Evolutionary conservation across 2,113 vertebrate species (phyloP), one percentile per base, ranked within the genome.

Genomic region (Geococcyx californianus): DNA sequence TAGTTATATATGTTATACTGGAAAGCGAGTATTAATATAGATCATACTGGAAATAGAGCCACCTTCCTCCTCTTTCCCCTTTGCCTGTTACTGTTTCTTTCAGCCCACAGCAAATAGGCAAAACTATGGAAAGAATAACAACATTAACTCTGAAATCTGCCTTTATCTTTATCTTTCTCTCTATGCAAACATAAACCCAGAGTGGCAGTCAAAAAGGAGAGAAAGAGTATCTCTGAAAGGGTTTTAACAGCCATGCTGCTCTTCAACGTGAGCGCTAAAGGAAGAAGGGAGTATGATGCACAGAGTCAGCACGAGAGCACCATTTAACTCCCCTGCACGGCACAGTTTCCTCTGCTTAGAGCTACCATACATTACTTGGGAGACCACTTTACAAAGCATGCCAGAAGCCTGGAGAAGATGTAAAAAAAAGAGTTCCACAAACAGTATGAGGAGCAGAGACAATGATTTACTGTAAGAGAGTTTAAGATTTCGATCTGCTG

Each of bases 401-500:
- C 21, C 2, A 87, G 92, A 93, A 92, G 83, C 28, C 0, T 9
- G 16, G 23, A 66, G 60, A 77, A 44, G 25, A 31, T 24, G 11
- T 42, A 20, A 66, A 52, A 68, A 77, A 45, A 64, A 62, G 26
- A 68, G 19, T n/a, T 83, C 29, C 70, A 90, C 20, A 89, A 87
- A 20, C 23, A 20, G 14, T 55, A 52, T 23, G 11, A 79, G 31
- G 13, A 72, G 45, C 23, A 76, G 49, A 80, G 42, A 83, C 38
- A 87, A 64, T 82, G 82, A 95, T 73, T 95, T 90, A 91, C 4
- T 3, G 26, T 52, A 59, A 74, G 23, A 47, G 11, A 93, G 51
- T 74, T 95, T 83, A 91, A 69, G 75, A 83, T 92, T 95, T 95
- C 44, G 45, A 91, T 94, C 70, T 95, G 36, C 51, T 66, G 78